Evolutionary conservation across 2,113 vertebrate species (phyloP).

Genomic region (Globicephala melas): DNA sequence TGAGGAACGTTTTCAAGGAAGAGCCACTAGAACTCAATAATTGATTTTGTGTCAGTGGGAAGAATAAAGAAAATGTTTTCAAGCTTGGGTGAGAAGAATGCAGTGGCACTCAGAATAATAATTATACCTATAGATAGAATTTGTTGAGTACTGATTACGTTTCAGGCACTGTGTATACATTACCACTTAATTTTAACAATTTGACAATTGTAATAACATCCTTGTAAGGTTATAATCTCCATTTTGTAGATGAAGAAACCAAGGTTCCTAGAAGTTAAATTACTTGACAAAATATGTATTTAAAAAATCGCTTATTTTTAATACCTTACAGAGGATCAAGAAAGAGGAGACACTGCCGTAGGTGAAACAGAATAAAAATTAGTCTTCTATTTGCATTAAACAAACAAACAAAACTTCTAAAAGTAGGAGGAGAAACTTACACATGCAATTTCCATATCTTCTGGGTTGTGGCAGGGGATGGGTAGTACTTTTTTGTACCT

Average conservation of each 20-base stretch:
- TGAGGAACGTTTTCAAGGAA: not conserved
- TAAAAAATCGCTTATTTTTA: not conserved
- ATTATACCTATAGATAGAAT: not conserved
- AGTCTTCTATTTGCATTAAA: not conserved
- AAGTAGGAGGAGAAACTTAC: not conserved
- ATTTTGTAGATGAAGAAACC: not conserved
- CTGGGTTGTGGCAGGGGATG: not conserved
- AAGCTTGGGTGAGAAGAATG: not conserved
- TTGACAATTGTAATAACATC: not conserved
- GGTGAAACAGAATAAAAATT: not conserved
- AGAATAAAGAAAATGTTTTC: not conserved
- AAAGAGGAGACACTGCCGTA: not conserved
- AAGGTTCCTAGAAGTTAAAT: not conserved
- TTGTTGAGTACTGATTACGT: not conserved
- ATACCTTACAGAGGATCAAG: not conserved
- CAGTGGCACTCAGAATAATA: not conserved
- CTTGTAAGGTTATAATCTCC: not conserved
- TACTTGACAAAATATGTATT: not conserved
- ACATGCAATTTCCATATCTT: not conserved
- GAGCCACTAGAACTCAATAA: not conserved
- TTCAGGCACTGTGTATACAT: not conserved
- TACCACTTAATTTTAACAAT: not conserved
- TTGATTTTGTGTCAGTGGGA: not conserved
- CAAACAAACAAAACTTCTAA: not conserved
- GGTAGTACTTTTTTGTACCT: not conserved